phyloP scores from a whole-genome alignment of 2,797 vertebrate genomes.

The Vireo griseus region DNA sequence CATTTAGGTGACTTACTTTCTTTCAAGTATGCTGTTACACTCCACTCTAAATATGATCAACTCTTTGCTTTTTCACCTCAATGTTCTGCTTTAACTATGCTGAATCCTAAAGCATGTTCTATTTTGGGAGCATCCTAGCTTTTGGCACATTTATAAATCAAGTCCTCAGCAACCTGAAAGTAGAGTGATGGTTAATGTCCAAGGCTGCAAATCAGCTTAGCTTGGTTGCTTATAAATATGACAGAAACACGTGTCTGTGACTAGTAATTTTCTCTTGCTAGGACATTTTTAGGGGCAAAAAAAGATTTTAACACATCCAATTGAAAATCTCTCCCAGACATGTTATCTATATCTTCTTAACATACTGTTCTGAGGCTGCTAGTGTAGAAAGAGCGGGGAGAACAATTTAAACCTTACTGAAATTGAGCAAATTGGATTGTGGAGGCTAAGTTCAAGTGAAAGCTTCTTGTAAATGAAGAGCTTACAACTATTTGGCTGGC shows the following conservation, averaged over 20 bases:
- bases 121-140: not conserved
- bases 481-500: conserved; percentile 46
- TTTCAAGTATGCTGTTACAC: not conserved
- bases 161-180: conserved; percentile 27
- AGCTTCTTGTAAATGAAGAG: conserved; percentile 58
- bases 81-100: not conserved
- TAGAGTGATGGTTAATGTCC: not conserved
- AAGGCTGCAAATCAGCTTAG: conserved; percentile 53
- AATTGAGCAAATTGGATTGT: conserved; percentile 48
- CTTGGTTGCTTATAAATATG: not conserved
- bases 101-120: not conserved
- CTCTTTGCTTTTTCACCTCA: not conserved
- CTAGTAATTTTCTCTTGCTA: not conserved
- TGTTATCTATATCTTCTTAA: not conserved
- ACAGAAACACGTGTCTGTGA: conserved; percentile 3
- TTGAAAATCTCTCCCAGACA: not conserved
- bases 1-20: not conserved
- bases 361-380: not conserved
- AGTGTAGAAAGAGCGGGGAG: not conserved
- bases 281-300: not conserved
- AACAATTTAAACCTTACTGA: conserved; percentile 24
- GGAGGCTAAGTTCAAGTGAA: conserved; percentile 37
- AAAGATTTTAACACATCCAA: not conserved
- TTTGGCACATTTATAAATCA: not conserved
- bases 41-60: not conserved